A percentile compares a stretch with the other conserved stretches of the same genome.
Evolutionary conservation across 2,888 invertebrate genomes (phyloP).

Genomic region (Bimastos eiseni): DNA sequence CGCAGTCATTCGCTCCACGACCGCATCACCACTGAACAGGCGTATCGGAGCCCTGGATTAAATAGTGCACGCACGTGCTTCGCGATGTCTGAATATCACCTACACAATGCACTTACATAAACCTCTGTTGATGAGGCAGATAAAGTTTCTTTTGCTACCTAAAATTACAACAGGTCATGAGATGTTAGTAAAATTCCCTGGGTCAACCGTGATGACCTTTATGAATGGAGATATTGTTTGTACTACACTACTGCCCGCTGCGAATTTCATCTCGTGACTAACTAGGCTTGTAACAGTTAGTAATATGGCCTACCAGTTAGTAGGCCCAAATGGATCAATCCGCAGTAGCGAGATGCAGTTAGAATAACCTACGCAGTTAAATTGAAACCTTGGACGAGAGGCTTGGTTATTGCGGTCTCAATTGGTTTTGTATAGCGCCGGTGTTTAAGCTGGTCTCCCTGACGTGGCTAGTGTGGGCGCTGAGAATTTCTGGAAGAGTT

Average conservation of each 20-base stretch:
- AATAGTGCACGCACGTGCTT: slow-evolving; percentile 2
- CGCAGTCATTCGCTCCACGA: neutral
- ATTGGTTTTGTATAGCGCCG: too few relatives aligned
- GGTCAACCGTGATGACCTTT: neutral
- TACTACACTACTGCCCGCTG: too few relatives aligned
- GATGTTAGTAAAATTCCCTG: neutral
- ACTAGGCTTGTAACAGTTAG: neutral
- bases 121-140: neutral
- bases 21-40: neutral
- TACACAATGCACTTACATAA: neutral
- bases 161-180: neutral
- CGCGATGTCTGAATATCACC: neutral
- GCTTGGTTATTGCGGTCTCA: too few relatives aligned
- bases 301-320: neutral
- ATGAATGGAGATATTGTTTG: slow-evolving; percentile 13
- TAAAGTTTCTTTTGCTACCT: neutral
- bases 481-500: too few relatives aligned
- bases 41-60: neutral
- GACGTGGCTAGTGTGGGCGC: too few relatives aligned
- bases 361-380: neutral
- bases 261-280: neutral
- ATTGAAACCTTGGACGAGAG: neutral
- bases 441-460: too few relatives aligned
- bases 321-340: neutral
- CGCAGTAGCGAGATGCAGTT: neutral